Conservation (phyloP, 2,797 vertebrate species). For the Ctenopoma multispine region DNA sequence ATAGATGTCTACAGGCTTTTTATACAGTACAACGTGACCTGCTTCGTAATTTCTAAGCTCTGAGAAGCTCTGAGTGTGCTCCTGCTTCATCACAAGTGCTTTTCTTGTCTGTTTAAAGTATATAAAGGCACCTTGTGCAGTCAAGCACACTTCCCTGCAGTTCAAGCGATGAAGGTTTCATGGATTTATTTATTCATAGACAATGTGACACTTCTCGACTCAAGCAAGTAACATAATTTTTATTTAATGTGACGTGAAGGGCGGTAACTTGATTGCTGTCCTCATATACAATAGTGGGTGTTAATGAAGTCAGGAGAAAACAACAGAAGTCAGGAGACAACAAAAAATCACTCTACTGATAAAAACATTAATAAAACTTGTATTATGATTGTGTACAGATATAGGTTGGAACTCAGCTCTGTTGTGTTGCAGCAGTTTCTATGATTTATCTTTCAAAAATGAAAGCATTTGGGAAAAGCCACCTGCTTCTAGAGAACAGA, state of each 20-base stretch:
- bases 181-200: not conserved
- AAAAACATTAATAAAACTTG: not conserved
- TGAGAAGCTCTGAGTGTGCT: too few species aligned
- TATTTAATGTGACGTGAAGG: not conserved
- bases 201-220: not conserved
- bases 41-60: too few species aligned
- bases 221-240: not conserved
- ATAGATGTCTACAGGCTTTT: too few species aligned
- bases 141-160: too few species aligned
- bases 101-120: too few species aligned
- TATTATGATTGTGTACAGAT: not conserved
- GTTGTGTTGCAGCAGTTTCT: constrained; percentile 8
- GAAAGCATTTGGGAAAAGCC: constrained; percentile 20
- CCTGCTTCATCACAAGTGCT: too few species aligned
- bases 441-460: constrained; percentile 9
- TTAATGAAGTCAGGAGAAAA: not conserved
- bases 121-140: too few species aligned
- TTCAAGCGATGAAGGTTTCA: too few species aligned
- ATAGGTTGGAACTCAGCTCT: not conserved
- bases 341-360: not conserved
- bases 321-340: not conserved
- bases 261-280: not conserved
- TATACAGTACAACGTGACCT: too few species aligned
- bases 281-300: too few species aligned
- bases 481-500: constrained; percentile 24